Percentiles rank a stretch among this genome's conserved stretches.
phyloP scores from a whole-genome alignment of 2,113 vertebrate genomes.

The Ascaphus truei region DNA sequence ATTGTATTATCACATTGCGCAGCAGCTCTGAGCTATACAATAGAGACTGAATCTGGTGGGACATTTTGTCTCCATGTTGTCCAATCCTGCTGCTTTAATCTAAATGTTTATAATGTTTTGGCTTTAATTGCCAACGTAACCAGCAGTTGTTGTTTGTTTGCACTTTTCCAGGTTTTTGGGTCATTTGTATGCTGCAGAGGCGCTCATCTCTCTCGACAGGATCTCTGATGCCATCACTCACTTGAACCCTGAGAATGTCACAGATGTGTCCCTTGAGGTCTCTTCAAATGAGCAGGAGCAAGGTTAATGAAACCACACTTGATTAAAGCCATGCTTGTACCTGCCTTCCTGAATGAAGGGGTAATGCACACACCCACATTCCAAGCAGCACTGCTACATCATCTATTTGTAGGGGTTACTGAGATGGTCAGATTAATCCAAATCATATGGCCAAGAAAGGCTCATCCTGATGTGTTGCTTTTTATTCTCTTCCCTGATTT shows the following conservation, averaged over 20 bases:
- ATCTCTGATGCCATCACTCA: conserved; percentile 96
- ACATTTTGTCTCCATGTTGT: neutral
- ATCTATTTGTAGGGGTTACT: conserved; percentile 7
- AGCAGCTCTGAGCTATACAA: neutral
- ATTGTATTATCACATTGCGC: neutral
- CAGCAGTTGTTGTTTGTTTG: conserved; percentile 28
- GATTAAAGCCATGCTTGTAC: conserved; percentile 43
- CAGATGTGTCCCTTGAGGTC: conserved; percentile 88
- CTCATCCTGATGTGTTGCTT: too few relatives aligned
- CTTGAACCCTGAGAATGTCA: conserved; percentile 94
- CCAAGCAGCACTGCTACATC: neutral
- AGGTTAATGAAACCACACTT: conserved; percentile 69
- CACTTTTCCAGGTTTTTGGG: conserved; percentile 81
- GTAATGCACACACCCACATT: conserved; percentile 9
- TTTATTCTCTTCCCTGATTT: too few relatives aligned
- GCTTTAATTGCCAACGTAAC: neutral
- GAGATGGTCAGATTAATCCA: neutral
- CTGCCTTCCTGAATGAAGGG: conserved; percentile 22
- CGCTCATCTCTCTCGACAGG: conserved; percentile 95
- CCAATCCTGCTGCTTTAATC: neutral
- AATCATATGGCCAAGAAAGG: conserved; percentile 2
- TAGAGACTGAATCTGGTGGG: neutral
- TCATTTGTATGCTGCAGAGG: conserved; percentile 94
- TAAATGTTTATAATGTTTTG: too few relatives aligned
- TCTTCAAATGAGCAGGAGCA: conserved; percentile 91